phyloP scores from a whole-genome alignment of 2,888 invertebrate genomes.

The Agonopterix subpropinquella region DNA sequence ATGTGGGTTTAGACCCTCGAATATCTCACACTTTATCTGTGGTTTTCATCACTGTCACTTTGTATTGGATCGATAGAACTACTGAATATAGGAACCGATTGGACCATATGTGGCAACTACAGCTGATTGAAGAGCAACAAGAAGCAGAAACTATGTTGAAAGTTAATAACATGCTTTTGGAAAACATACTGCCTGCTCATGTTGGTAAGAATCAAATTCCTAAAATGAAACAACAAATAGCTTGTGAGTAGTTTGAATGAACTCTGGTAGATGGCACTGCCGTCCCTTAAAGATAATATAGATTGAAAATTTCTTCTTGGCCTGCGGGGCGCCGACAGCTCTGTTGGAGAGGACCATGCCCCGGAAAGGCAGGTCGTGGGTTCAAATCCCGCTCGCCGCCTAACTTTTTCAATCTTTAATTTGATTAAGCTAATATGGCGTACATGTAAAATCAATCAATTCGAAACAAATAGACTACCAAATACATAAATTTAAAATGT shows the following conservation, averaged over 20 bases:
- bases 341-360: too few relatives aligned
- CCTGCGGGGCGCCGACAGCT: too few relatives aligned
- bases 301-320: too few relatives aligned
- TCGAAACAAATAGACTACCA: background rate
- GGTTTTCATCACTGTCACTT: constrained; percentile 82
- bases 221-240: background rate
- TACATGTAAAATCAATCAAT: too few relatives aligned
- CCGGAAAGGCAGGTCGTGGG: too few relatives aligned
- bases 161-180: constrained; percentile 91
- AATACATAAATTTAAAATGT: background rate
- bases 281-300: too few relatives aligned
- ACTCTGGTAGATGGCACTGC: too few relatives aligned
- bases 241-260: too few relatives aligned
- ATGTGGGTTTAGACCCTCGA: constrained; percentile 80
- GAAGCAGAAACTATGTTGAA: constrained; percentile 90
- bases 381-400: too few relatives aligned
- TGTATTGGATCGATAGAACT: constrained; percentile 92
- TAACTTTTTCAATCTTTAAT: too few relatives aligned
- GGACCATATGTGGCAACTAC: constrained; percentile 82
- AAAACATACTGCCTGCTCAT: constrained; percentile 94
- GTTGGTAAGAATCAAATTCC: constrained; percentile 79
- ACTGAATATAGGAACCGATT: constrained; percentile 92
- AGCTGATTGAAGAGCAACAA: constrained; percentile 88
- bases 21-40: constrained; percentile 85
- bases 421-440: too few relatives aligned